Evolutionary conservation across 2,888 invertebrate species (phyloP).

Genomic region (Amblyjoppa fuscipennis): DNA sequence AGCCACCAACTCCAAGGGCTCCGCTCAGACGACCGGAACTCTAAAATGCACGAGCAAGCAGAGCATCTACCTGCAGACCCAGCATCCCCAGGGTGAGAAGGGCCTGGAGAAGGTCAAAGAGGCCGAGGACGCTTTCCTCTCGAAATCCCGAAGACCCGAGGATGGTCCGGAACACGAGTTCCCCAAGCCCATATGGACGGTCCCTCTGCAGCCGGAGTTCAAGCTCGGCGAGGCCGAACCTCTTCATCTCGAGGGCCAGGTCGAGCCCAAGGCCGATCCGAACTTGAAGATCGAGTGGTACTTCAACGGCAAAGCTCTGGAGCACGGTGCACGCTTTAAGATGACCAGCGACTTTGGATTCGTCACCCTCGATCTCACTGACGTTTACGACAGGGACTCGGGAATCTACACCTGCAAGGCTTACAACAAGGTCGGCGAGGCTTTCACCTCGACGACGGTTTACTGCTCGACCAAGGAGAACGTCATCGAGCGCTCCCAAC

Average conservation of each 20-base stretch:
- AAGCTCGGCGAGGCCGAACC: conserved; percentile 93
- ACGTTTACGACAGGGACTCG: conserved; percentile 96
- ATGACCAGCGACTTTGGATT: conserved; percentile 98
- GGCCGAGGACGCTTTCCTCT: conserved; percentile 93
- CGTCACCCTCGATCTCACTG: conserved; percentile 96
- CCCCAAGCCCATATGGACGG: conserved; percentile 94
- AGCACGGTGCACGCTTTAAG: conserved; percentile 95
- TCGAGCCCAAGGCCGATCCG: conserved; percentile 97
- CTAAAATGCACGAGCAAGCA: conserved; percentile 93
- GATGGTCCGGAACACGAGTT: conserved; percentile 92
- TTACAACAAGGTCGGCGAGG: conserved; percentile 94
- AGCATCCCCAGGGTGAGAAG: conserved; percentile 97
- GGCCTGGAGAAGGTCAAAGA: conserved; percentile 96
- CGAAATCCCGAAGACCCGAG: conserved; percentile 90
- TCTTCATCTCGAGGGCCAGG: conserved; percentile 96
- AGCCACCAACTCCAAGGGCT: conserved; percentile 95
- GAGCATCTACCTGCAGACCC: conserved; percentile 94
- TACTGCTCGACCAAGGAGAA: conserved; percentile 93
- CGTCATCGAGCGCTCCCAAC: conserved; percentile 95
- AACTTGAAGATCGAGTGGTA: conserved; percentile 97
- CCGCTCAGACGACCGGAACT: conserved; percentile 96
- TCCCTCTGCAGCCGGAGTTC: conserved; percentile 93
- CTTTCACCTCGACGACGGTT: conserved; percentile 96
- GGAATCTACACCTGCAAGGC: conserved; percentile 97
- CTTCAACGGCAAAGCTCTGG: conserved; percentile 95